phyloP scores from a whole-genome alignment of 1,140 invertebrate species.

The Halictus rubicundus region DNA sequence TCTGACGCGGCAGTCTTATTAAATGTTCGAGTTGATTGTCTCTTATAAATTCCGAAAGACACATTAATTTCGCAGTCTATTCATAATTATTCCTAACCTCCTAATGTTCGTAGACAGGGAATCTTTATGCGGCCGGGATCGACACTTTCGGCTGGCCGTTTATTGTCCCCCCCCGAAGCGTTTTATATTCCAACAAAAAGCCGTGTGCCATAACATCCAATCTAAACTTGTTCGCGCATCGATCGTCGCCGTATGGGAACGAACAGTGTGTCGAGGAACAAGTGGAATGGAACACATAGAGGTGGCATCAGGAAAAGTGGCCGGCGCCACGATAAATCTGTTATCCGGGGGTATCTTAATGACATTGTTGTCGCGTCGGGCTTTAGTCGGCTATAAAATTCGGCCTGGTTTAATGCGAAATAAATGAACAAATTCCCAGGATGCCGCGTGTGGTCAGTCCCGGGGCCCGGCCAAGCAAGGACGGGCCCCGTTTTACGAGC shows the following conservation, averaged over 20 bases:
- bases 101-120: no score
- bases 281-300: background rate
- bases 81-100: no score
- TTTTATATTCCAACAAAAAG: background rate
- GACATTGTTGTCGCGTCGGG: conserved; percentile 46
- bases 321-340: conserved; percentile 40
- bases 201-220: background rate
- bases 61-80: no score
- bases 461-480: conserved; percentile 7
- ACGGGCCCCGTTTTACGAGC: conserved; percentile 56
- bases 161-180: background rate
- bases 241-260: background rate
- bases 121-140: no score
- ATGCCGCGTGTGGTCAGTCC: conserved; percentile 43
- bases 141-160: no score
- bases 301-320: background rate
- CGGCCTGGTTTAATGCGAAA: conserved; percentile 49
- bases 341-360: conserved; percentile 25
- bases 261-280: background rate
- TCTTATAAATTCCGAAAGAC: no score
- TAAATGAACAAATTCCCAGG: conserved; percentile 53
- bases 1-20: no score
- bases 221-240: background rate
- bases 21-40: no score
- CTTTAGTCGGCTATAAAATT: conserved; percentile 52